Evolutionary conservation across 1,140 invertebrate species (phyloP).

Genomic region (Helicoverpa zea): DNA sequence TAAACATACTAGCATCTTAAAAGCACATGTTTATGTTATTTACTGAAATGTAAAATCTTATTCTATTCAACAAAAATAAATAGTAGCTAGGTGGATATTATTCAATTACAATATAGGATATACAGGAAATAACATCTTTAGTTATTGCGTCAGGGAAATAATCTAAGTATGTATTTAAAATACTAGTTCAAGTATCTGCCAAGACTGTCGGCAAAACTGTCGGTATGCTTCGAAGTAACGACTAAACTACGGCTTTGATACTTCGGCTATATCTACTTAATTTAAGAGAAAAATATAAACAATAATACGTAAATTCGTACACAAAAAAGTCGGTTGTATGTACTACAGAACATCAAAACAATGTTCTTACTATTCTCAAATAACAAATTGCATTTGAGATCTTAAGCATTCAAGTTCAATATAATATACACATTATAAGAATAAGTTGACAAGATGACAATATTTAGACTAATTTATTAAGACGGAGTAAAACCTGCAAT

Average conservation of each 20-base stretch:
- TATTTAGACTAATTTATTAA: constrained; percentile 45
- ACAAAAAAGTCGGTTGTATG: not conserved
- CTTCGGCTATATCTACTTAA: too few species aligned
- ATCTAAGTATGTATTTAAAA: not conserved
- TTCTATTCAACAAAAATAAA: constrained; percentile 23
- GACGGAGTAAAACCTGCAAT: constrained; percentile 63
- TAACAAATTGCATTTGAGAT: constrained; percentile 3
- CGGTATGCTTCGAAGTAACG: not conserved
- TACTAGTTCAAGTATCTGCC: not conserved
- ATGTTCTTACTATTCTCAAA: constrained; percentile 23
- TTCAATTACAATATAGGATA: not conserved
- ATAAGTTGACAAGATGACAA: constrained; percentile 30
- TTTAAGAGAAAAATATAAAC: too few species aligned
- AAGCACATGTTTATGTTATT: constrained; percentile 38
- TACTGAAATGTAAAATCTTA: constrained; percentile 18
- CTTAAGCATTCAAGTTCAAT: constrained; percentile 31
- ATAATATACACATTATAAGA: constrained; percentile 40
- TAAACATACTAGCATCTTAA: constrained; percentile 33
- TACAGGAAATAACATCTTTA: constrained; percentile 3
- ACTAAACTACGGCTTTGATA: not conserved
- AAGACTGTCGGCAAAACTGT: not conserved
- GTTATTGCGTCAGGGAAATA: not conserved
- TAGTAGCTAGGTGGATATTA: constrained; percentile 16
- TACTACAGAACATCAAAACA: constrained; percentile 18
- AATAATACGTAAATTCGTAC: not conserved